Evolutionary conservation across 2,797 vertebrate genomes (phyloP).

Genomic region (Cottoperca gobio): DNA sequence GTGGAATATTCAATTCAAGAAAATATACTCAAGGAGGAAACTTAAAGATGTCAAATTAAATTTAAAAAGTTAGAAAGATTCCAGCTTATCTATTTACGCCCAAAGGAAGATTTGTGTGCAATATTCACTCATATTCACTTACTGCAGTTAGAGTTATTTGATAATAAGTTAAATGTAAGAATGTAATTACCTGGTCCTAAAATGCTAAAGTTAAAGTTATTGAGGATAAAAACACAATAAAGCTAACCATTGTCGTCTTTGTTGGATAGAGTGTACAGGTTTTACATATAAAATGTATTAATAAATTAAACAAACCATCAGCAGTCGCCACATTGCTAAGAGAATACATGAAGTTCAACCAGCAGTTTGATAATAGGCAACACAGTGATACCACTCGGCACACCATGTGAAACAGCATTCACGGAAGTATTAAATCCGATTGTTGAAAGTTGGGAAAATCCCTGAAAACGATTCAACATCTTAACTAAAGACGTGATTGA

Average conservation of each 20-base stretch:
- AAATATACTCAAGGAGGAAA: no score
- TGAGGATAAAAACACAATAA: neutral
- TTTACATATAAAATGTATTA: neutral
- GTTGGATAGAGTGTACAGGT: no score
- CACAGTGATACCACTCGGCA: neutral
- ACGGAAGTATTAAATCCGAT: neutral
- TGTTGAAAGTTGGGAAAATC: neutral
- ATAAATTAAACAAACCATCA: neutral
- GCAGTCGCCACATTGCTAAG: neutral
- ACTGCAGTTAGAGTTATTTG: neutral
- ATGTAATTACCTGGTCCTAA: neutral
- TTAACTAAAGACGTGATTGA: neutral
- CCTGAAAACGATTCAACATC: constrained; percentile 4
- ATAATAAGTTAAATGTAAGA: neutral
- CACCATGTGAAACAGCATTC: neutral
- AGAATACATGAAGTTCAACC: neutral
- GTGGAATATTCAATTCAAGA: neutral
- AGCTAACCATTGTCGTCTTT: no score
- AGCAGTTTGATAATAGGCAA: neutral
- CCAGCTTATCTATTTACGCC: neutral
- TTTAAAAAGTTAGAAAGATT: neutral
- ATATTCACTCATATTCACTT: neutral
- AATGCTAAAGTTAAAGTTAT: neutral
- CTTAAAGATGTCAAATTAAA: neutral
- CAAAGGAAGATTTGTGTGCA: no score